Base-by-base conservation (phyloP, 1,140 invertebrate species). In the Drosophila pseudoobscura region DNA sequence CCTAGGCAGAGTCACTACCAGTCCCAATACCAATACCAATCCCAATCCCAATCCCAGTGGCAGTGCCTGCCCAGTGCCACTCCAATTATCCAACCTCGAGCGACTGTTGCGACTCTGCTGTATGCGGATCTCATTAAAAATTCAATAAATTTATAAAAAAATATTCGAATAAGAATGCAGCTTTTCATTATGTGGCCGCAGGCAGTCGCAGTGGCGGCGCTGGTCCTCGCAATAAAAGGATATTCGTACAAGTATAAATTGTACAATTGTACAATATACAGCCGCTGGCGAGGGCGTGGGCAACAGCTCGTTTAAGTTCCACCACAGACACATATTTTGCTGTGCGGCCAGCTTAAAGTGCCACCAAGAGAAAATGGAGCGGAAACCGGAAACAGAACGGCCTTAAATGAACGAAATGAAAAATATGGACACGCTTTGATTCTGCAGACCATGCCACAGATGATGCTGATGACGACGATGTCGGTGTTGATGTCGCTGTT, bases 61-160 rank as follows among this genome's bases (percentile, higher is more conserved):
- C 7, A 20, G 45, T 31, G 24, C 41, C 53, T 31, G 58, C 44
- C 20, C 20, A 20, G 20, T 20, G 20, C 20, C 20, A 62, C 20
- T 50, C 51, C 51, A 69, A 56, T 66, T 56, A 74, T 22, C 6
- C 17, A 3, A 1, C 31, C 31, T 9, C 17, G 3, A 13, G 26
- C 11, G 49, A 24, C 22, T 26, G 49, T 3, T 31, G 31, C 31
- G 20, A 20, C 20, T 9, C 31, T 31, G 31, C 31, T 43, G 39
- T n/a, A 45, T 17, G 20, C 20, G 45, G 41, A 26, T 26, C 51
- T 73, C 45, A 74, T 74, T 61, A 58, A 68, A 65, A 79, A 62
- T 78, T 58, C 75, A 79, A 79, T 79, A 79, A 75, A 75, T 78
- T 62, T 74, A 29, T 55, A 55, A 2, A 68, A 46, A 75, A 68